phyloP scores from a whole-genome alignment of 2,113 vertebrate species.

The Pyrgilauda ruficollis region DNA sequence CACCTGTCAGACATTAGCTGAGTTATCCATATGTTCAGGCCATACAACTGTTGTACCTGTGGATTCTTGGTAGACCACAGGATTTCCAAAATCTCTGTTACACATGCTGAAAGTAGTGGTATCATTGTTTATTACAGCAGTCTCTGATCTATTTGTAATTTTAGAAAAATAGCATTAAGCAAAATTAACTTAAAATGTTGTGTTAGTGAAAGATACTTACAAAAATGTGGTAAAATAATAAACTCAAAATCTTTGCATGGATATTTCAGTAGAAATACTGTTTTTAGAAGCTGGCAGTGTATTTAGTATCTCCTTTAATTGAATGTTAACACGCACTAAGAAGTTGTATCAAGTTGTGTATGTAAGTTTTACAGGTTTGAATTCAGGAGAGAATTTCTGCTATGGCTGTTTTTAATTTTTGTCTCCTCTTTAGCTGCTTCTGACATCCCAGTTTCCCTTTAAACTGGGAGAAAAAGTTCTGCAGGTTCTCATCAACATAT shows the following conservation, averaged over 20 bases:
- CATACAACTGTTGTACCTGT: neutral
- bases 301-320: neutral
- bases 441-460: slow-evolving; percentile 85
- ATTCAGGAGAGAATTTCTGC: neutral
- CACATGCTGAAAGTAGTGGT: neutral
- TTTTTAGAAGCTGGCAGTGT: neutral
- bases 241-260: neutral
- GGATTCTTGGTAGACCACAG: neutral
- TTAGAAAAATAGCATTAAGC: neutral
- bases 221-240: neutral
- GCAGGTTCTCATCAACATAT: slow-evolving; percentile 90
- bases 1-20: neutral
- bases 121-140: neutral
- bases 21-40: neutral
- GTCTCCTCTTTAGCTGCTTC: slow-evolving; percentile 81
- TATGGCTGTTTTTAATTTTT: neutral
- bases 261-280: neutral
- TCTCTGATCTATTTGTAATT: neutral
- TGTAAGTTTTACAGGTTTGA: neutral
- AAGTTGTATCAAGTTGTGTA: neutral
- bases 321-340: neutral
- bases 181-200: neutral
- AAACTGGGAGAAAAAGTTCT: slow-evolving; percentile 89
- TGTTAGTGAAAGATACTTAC: neutral
- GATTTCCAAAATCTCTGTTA: neutral